A percentile compares a stretch with the other conserved stretches of the same genome.
Conservation (phyloP, 2,888 invertebrate species). For the Ochropacha duplaris region DNA sequence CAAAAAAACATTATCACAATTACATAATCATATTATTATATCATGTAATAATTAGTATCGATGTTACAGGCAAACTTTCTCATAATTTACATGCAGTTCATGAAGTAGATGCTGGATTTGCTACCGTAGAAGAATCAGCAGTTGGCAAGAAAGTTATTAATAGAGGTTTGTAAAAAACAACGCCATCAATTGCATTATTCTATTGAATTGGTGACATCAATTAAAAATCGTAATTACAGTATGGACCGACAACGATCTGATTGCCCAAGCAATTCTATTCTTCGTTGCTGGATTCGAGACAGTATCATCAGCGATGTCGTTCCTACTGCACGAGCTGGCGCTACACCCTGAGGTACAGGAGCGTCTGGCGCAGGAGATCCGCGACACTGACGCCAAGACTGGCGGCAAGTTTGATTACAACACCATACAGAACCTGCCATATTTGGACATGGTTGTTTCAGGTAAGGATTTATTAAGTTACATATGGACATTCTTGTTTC, state of each 20-base stretch:
- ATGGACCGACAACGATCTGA: conserved; percentile 56
- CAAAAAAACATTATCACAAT: too few relatives aligned
- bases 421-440: conserved; percentile 78
- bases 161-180: conserved; percentile 43
- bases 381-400: conserved; percentile 60
- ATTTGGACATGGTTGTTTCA: conserved; percentile 84
- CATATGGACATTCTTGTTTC: too few relatives aligned
- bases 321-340: conserved; percentile 82
- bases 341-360: conserved; percentile 83
- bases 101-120: conserved; percentile 57
- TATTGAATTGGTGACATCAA: not conserved
- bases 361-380: conserved; percentile 79
- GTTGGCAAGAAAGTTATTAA: conserved; percentile 48
- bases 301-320: conserved; percentile 67
- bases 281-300: conserved; percentile 84
- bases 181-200: not conserved
- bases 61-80: conserved; percentile 38
- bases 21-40: too few relatives aligned
- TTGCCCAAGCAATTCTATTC: conserved; percentile 78
- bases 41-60: too few relatives aligned
- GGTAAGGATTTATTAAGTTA: conserved; percentile 44
- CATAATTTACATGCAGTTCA: conserved; percentile 40
- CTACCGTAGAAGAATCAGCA: conserved; percentile 65
- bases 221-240: not conserved
- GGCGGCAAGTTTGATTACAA: conserved; percentile 76